Evolutionary conservation across 1,140 invertebrate genomes (phyloP).

Genomic region (Antheraea pernyi): DNA sequence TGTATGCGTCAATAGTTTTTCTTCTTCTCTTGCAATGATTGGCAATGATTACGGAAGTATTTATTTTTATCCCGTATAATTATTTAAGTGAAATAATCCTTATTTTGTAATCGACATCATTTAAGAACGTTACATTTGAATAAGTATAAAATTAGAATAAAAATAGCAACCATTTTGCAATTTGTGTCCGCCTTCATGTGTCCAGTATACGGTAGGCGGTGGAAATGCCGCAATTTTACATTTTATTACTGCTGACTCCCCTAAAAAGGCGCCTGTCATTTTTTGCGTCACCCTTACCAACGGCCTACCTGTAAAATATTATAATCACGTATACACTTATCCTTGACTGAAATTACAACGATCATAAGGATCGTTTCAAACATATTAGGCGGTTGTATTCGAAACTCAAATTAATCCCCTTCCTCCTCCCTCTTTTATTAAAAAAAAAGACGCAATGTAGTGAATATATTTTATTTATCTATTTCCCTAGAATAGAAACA

Average conservation of each 20-base stretch:
- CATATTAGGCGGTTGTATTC: too few species aligned
- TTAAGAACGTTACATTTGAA: background rate
- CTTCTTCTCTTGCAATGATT: too few species aligned
- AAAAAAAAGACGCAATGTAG: too few species aligned
- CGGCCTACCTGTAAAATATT: conserved; percentile 36
- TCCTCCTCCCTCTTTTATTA: too few species aligned
- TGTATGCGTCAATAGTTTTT: too few species aligned
- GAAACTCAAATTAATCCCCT: too few species aligned
- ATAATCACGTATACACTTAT: background rate
- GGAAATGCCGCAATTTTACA: conserved; percentile 47
- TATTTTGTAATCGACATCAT: background rate
- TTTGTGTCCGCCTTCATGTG: conserved; percentile 34
- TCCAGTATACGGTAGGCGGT: conserved; percentile 41
- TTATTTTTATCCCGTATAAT: too few species aligned
- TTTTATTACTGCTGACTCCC: conserved; percentile 29
- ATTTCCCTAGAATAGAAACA: too few species aligned
- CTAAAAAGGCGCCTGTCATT: conserved; percentile 42
- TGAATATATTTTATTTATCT: too few species aligned
- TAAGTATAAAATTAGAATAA: background rate
- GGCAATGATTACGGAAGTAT: too few species aligned
- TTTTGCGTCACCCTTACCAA: conserved; percentile 34
- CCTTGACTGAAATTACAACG: background rate
- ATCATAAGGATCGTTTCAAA: too few species aligned
- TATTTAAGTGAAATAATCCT: background rate
- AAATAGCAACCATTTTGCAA: conserved; percentile 39